These are phyloP conservation scores for Amiota mariae DNA, from an alignment of 2,888 invertebrate species.

Conservation along the genomic window DNA sequence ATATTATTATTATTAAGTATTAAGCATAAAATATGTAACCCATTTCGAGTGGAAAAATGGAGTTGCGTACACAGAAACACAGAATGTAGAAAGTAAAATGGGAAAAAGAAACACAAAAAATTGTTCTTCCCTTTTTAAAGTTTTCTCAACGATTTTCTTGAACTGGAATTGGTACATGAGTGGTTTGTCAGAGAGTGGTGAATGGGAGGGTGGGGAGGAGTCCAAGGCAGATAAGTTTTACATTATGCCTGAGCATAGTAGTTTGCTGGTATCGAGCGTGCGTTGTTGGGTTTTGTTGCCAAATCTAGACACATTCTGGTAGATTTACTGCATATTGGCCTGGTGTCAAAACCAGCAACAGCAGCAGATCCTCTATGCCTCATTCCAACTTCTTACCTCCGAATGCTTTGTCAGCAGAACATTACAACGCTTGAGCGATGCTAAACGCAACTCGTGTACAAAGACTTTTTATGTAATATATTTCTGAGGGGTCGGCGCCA, in stretches of 20 bases:
- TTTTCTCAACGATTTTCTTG: neutral
- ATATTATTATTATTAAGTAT: conserved; percentile 46
- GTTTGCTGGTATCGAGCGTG: conserved; percentile 30
- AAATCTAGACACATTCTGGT: conserved; percentile 68
- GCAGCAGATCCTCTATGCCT: conserved; percentile 1
- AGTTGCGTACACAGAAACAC: conserved; percentile 3
- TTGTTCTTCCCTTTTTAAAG: neutral
- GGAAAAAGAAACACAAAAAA: neutral
- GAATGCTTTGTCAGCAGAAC: neutral
- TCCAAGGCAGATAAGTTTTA: conserved; percentile 30
- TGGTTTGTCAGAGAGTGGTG: neutral
- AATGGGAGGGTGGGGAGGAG: no score
- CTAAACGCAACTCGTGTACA: conserved; percentile 26
- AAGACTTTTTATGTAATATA: conserved; percentile 1
- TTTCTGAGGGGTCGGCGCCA: neutral
- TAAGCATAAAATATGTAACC: conserved; percentile 70
- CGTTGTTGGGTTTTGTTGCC: conserved; percentile 50
- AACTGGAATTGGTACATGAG: conserved; percentile 16
- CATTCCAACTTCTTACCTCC: neutral
- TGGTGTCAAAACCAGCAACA: conserved; percentile 66
- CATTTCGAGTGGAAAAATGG: conserved; percentile 52
- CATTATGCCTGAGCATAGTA: conserved; percentile 14
- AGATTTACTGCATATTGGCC: conserved; percentile 74
- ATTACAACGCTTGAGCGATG: conserved; percentile 23
- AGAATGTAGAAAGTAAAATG: neutral